phyloP scores from a whole-genome alignment of 2,888 invertebrate species.

The Pseudococcus jackbeardsleyi region DNA sequence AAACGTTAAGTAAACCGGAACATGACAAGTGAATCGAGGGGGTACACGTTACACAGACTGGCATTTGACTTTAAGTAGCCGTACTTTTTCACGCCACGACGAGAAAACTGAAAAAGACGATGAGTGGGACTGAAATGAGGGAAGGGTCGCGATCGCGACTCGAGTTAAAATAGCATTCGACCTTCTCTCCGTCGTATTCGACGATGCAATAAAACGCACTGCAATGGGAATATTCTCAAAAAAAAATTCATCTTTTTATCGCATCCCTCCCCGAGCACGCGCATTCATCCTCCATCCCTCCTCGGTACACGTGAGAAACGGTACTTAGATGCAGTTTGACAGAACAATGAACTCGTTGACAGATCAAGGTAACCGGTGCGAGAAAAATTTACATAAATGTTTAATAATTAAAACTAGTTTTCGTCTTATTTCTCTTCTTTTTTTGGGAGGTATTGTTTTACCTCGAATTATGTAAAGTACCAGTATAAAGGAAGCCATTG shows the following conservation, averaged over 20 bases:
- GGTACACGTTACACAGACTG: constrained; percentile 54
- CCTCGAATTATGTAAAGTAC: background rate
- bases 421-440: background rate
- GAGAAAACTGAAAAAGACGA: constrained; percentile 52
- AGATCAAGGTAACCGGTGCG: constrained; percentile 50
- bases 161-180: constrained; percentile 56
- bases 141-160: constrained; percentile 26
- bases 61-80: constrained; percentile 63
- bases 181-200: background rate
- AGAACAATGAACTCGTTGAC: constrained; percentile 49
- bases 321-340: constrained; percentile 47
- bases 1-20: constrained; percentile 56
- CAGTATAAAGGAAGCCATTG: background rate
- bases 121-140: background rate
- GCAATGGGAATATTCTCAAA: constrained; percentile 16
- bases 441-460: background rate
- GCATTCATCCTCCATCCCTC: background rate
- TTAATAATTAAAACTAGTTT: constrained; percentile 60
- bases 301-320: constrained; percentile 46
- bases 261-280: background rate
- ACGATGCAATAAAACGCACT: background rate
- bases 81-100: constrained; percentile 62
- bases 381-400: constrained; percentile 61
- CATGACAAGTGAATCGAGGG: constrained; percentile 60
- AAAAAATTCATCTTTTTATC: background rate